phyloP scores from a whole-genome alignment of 2,797 vertebrate species.

The Anguilla megastoma region DNA sequence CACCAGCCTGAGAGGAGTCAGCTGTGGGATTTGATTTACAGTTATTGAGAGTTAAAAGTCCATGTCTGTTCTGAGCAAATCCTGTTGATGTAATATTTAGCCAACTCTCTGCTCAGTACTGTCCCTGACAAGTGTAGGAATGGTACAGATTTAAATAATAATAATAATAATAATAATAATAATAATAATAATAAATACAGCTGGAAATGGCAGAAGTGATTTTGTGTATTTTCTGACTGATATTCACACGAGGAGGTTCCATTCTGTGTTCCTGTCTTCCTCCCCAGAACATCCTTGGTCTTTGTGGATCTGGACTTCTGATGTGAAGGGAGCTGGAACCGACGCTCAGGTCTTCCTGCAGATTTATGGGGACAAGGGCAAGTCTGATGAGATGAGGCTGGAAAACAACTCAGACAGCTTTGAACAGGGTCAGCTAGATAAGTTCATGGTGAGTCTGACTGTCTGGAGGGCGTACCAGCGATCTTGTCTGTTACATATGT shows the following conservation, averaged over 20 bases:
- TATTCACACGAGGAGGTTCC: no score
- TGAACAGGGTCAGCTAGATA: conserved; percentile 87
- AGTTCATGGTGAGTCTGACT: conserved; percentile 81
- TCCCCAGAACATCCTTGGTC: conserved; percentile 88
- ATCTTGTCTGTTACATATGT: background rate
- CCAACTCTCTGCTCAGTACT: background rate
- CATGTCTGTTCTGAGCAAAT: background rate
- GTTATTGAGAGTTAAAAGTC: background rate
- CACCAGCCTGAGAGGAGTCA: background rate
- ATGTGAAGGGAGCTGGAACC: conserved; percentile 91
- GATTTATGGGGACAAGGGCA: conserved; percentile 88
- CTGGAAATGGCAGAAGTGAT: background rate
- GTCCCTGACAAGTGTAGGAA: background rate
- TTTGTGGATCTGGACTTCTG: conserved; percentile 94
- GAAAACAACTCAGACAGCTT: conserved; percentile 96
- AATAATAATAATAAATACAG: background rate
- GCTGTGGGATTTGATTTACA: background rate
- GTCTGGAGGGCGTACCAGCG: background rate
- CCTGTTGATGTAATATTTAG: background rate
- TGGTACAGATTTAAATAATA: background rate
- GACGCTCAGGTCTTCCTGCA: conserved; percentile 93
- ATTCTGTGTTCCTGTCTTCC: background rate
- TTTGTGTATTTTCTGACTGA: background rate
- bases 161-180: no score
- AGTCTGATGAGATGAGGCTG: conserved; percentile 88